Conservation (phyloP, 2,797 vertebrate species). For the Microchirus variegatus region DNA sequence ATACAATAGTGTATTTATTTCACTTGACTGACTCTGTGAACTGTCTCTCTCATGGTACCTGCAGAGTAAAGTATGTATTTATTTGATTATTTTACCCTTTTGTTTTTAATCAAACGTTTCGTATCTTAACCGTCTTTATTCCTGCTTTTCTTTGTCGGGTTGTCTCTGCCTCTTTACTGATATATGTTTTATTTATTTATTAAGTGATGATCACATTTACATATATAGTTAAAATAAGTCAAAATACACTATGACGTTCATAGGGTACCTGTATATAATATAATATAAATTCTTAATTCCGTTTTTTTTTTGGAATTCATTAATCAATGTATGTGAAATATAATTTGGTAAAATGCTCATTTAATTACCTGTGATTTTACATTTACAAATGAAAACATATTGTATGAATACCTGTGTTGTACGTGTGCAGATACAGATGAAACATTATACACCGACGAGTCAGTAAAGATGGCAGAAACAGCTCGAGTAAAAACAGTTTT, state of each 20-base stretch:
- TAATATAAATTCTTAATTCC: too few relatives aligned
- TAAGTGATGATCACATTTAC: background rate
- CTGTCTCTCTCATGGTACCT: slow-evolving; percentile 58
- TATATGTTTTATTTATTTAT: background rate
- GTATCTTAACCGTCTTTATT: slow-evolving; percentile 17
- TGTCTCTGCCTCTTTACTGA: slow-evolving; percentile 46
- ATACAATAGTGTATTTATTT: too few relatives aligned
- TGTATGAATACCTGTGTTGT: too few relatives aligned
- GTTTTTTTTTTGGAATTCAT: too few relatives aligned
- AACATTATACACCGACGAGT: too few relatives aligned
- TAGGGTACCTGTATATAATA: too few relatives aligned
- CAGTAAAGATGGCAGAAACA: slow-evolving; percentile 43
- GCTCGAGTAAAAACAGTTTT: slow-evolving; percentile 21
- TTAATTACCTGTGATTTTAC: too few relatives aligned
- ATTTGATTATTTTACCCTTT: slow-evolving; percentile 45
- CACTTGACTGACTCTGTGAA: slow-evolving; percentile 45
- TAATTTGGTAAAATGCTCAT: too few relatives aligned
- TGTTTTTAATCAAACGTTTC: slow-evolving; percentile 25
- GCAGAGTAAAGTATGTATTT: slow-evolving; percentile 75
- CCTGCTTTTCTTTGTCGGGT: slow-evolving; percentile 27
- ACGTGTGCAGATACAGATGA: too few relatives aligned
- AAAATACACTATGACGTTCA: too few relatives aligned
- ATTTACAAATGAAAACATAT: too few relatives aligned
- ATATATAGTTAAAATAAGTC: background rate
- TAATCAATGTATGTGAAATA: too few relatives aligned